Evolutionary conservation across 2,888 invertebrate genomes (phyloP), one percentile per base, ranked within the genome.

Genomic region (Acanthococcus lagerstroemiae): DNA sequence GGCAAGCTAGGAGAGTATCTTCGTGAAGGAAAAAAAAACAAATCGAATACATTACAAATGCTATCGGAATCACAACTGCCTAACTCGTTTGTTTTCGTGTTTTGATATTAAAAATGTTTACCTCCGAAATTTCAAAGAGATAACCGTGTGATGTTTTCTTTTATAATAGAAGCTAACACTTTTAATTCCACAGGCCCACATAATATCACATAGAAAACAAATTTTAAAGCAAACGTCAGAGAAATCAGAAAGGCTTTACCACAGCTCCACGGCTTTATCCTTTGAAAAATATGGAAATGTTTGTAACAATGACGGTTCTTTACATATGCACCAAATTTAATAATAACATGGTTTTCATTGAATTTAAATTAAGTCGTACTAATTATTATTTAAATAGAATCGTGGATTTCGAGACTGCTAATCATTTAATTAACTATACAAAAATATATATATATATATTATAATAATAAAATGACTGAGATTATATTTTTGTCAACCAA

Each of bases 1-100:
- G 66, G 66, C 19, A 66, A 55, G 25, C 66, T 66, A 15, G 66
- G 66, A 12, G 66, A 66, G 56, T 66, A 48, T 68, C 61, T 65
- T 12, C 1, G 21, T 37, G n/a, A n/a, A 37, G 26, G 21, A 17
- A 37, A 6, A 21, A 2, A 15, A 7, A 57, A 44, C 17, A 27
- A 21, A 45, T 25, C 5, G 17, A 45, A 57, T n/a, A 58, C 17
- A 24, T 57, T 12, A 19, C 6, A 37, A 45, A n/a, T n/a, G n/a
- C n/a, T n/a, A n/a, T n/a, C n/a, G n/a, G n/a, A n/a, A n/a, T n/a
- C n/a, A n/a, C n/a, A n/a, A n/a, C n/a, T n/a, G n/a, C n/a, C n/a
- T n/a, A n/a, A n/a, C n/a, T n/a, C n/a, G n/a, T n/a, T n/a, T n/a
- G n/a, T n/a, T n/a, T n/a, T 15, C 48, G 15, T 19, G n/a, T 48